Evolutionary conservation across 2,888 invertebrate species (phyloP), one percentile per base, ranked within the genome.

Genomic region (Trimorus sp.): DNA sequence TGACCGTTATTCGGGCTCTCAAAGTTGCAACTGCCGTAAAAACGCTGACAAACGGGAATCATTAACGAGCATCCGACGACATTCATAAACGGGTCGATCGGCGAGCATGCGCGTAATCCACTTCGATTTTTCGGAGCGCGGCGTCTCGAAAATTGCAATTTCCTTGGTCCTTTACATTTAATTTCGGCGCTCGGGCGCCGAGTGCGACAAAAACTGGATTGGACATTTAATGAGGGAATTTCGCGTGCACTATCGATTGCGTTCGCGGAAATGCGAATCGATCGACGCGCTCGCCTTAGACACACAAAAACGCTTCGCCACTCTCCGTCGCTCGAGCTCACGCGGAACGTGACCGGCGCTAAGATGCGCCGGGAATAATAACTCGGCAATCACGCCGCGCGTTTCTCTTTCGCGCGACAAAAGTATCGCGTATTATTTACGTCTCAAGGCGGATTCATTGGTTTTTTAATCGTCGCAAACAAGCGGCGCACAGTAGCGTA

Each of bases 281-380:
- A 58, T 48, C 49, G 36, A 38, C 14, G 48, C 59, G 26, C 69
- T 65, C 37, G 42, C 36, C 16, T 7, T 5, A 56, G 56, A 15
- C 40, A 40, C 49, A 49, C n/a, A 69, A 59, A 78, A 53, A 56
- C 54, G 15, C 62, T 38, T 79, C 75, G 54, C 36, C 58, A 71
- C 75, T 76, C 71, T 71, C 80, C 26, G 26, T 26, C 26, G 26
- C 4, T 26, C 26, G 26, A 4, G 26, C 26, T 76, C 60, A 56
- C 56, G 36, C 26, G 45, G 68, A 66, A 76, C 76, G 80, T 76
- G 80, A 76, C 80, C 54, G 51, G 80, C 51, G 60, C 68, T 56
- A 81, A 81, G 76, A 81, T 81, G 80, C 56, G 76, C 71, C 9
- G 38, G 60, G 80, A 76, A 81, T 81, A 76, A 76, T 81, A 81